phyloP scores from a whole-genome alignment of 2,888 invertebrate genomes.

The Drosophila eohydei region DNA sequence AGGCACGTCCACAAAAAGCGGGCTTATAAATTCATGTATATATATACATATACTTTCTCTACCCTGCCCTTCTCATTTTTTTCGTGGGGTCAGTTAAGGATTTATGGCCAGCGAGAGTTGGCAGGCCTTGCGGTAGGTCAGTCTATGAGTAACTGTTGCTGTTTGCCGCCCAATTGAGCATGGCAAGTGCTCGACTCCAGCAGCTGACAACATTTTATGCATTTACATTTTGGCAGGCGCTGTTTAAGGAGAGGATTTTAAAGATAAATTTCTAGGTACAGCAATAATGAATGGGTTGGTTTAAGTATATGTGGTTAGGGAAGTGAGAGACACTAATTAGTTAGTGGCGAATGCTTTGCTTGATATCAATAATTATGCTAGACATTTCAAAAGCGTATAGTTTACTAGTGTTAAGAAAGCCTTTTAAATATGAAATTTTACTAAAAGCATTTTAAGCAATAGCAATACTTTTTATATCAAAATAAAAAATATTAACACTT shows the following conservation, averaged over 20 bases:
- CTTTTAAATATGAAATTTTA: too few relatives aligned
- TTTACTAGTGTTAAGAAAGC: too few relatives aligned
- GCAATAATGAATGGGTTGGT: too few relatives aligned
- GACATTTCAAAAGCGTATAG: too few relatives aligned
- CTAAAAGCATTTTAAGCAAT: too few relatives aligned
- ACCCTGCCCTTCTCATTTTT: constrained; percentile 2
- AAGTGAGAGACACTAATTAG: too few relatives aligned
- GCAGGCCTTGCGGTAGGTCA: constrained; percentile 35
- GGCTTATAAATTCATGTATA: constrained; percentile 54
- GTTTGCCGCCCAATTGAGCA: constrained; percentile 43
- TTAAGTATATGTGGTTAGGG: too few relatives aligned
- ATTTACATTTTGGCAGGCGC: constrained; percentile 18
- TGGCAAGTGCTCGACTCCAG: constrained; percentile 8
- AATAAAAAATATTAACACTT: too few relatives aligned
- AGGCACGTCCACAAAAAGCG: constrained; percentile 69
- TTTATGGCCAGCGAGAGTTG: constrained; percentile 56
- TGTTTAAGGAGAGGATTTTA: not conserved
- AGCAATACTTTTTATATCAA: too few relatives aligned
- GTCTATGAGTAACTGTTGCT: constrained; percentile 44
- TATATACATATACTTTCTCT: not conserved
- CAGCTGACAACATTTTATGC: constrained; percentile 30
- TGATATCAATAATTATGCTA: too few relatives aligned
- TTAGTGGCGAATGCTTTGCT: too few relatives aligned
- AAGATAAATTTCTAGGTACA: not conserved
- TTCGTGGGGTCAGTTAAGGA: constrained; percentile 62